A percentile compares a stretch with the other conserved stretches of the same genome.
These are phyloP conservation scores for Dicrostonyx torquatus DNA, from an alignment of 2,797 vertebrate species.

Conservation along the genomic window DNA sequence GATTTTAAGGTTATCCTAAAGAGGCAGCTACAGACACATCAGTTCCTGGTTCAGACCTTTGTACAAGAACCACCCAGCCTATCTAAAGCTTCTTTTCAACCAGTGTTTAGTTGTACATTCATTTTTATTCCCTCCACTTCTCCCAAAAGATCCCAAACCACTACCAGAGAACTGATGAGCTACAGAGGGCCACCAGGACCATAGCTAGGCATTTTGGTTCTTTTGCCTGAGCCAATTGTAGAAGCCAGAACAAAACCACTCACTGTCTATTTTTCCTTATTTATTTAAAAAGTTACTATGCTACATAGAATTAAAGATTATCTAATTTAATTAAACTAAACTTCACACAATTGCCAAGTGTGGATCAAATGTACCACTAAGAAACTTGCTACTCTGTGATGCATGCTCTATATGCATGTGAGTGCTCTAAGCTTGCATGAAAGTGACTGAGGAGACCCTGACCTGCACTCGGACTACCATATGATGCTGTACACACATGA, in stretches of 20 bases:
- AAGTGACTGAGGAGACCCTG: background rate
- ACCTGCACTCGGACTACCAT: background rate
- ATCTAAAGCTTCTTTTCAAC: background rate
- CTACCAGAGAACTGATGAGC: background rate
- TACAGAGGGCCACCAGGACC: background rate
- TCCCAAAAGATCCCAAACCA: background rate
- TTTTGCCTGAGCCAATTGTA: background rate
- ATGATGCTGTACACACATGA: background rate
- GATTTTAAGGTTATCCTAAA: background rate
- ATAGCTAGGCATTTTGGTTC: background rate
- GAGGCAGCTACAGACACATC: background rate
- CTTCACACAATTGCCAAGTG: background rate
- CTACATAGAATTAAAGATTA: background rate
- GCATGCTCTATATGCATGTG: background rate
- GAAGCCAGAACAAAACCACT: background rate
- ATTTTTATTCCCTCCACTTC: background rate
- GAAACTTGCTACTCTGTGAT: background rate
- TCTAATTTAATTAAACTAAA: conserved; percentile 1
- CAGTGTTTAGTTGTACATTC: background rate
- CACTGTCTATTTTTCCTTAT: background rate
- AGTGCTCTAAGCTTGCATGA: background rate
- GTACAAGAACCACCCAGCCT: background rate
- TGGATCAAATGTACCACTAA: background rate
- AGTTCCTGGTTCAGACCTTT: background rate
- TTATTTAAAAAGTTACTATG: background rate